Percentiles rank a stretch among this genome's conserved stretches.
Conservation (phyloP, 2,797 vertebrate species). For the Agapornis canus region DNA sequence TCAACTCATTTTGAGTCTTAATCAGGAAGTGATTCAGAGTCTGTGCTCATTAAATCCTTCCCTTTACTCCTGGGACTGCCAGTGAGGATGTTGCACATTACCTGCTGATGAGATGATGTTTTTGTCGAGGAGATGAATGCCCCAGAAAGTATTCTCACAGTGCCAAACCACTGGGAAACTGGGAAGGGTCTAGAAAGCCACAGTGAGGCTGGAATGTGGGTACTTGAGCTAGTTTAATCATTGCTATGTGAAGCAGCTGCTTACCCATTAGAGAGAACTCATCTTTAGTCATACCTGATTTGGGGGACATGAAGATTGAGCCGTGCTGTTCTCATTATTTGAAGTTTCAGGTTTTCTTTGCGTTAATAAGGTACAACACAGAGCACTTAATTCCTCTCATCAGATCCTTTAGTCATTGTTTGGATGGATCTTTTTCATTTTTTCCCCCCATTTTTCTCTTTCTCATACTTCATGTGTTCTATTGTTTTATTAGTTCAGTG, state of each 20-base stretch:
- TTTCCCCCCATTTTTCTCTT: neutral
- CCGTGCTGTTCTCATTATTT: neutral
- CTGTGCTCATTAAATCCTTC: slow-evolving; percentile 60
- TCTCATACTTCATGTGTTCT: slow-evolving; percentile 27
- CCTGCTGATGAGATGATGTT: slow-evolving; percentile 57
- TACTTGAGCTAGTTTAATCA: neutral
- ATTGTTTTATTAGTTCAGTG: slow-evolving; percentile 58
- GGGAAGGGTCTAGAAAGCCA: neutral
- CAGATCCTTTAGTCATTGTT: neutral
- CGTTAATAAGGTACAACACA: slow-evolving; percentile 4
- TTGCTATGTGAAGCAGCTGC: neutral
- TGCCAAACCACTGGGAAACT: slow-evolving; percentile 13
- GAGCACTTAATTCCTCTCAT: slow-evolving; percentile 47
- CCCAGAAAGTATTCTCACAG: slow-evolving; percentile 33
- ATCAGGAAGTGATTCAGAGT: slow-evolving; percentile 57
- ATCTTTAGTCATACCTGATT: neutral
- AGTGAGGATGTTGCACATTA: slow-evolving; percentile 47
- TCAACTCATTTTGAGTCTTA: slow-evolving; percentile 41
- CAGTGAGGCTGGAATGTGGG: neutral
- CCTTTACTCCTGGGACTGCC: slow-evolving; percentile 33
- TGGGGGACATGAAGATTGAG: neutral
- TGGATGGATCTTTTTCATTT: neutral
- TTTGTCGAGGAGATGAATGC: slow-evolving; percentile 6
- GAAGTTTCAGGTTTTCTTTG: slow-evolving; percentile 26
- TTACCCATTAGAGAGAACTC: neutral